Conservation (phyloP, 1,140 invertebrate genomes). For the Orius laevigatus region DNA sequence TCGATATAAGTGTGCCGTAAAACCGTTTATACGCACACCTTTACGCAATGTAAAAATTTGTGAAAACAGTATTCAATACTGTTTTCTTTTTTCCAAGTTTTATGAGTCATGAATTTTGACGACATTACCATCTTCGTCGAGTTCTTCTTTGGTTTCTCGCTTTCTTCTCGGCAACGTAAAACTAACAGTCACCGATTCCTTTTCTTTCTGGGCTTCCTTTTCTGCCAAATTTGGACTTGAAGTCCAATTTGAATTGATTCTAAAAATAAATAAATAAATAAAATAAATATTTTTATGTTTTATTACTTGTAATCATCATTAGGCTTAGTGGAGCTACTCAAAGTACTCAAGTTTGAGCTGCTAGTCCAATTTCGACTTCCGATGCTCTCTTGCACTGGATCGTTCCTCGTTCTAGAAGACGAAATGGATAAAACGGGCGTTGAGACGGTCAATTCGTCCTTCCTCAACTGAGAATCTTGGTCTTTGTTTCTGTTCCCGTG, state of each 20-base stretch:
- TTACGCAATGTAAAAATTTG: too few species aligned
- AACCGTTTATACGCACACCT: too few species aligned
- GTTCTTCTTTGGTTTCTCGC: constrained; percentile 20
- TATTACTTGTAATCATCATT: not conserved
- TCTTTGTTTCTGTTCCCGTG: constrained; percentile 54
- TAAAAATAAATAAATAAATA: constrained; percentile 1
- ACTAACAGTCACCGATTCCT: constrained; percentile 37
- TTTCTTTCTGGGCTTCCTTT: constrained; percentile 29
- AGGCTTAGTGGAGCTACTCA: constrained; percentile 4
- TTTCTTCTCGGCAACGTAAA: constrained; percentile 43
- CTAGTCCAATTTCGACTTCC: constrained; percentile 18
- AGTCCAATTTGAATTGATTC: constrained; percentile 39
- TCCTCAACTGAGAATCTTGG: constrained; percentile 27
- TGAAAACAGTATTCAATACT: too few species aligned
- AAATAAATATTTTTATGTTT: not conserved
- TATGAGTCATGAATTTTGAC: too few species aligned
- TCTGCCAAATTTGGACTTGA: constrained; percentile 51
- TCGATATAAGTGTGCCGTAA: too few species aligned
- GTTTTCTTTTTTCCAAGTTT: too few species aligned
- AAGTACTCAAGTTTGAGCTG: constrained; percentile 15
- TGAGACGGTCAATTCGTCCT: constrained; percentile 54
- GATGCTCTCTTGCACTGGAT: constrained; percentile 10
- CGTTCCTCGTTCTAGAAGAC: not conserved
- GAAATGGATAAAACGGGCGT: constrained; percentile 45
- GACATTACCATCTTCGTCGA: not conserved